Conservation (phyloP, 2,888 invertebrate species). For the Idaea straminata region DNA sequence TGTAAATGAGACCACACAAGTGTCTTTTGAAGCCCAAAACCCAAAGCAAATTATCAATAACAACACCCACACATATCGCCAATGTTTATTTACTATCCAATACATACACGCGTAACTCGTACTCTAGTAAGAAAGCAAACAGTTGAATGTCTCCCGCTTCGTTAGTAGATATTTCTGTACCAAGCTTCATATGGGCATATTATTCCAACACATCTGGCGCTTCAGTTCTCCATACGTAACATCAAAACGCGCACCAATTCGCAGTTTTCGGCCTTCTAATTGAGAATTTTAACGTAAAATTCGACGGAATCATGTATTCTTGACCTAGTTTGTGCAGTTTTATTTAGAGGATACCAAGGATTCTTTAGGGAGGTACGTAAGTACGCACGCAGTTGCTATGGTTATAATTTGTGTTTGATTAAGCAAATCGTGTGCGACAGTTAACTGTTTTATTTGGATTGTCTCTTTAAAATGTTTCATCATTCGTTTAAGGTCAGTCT, state of each 20-base stretch:
- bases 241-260: constrained; percentile 35
- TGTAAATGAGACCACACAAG: neutral
- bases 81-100: neutral
- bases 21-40: neutral
- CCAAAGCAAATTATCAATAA: too few species aligned
- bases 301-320: constrained; percentile 45
- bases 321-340: constrained; percentile 63
- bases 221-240: constrained; percentile 45
- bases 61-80: neutral
- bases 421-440: constrained; percentile 37
- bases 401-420: constrained; percentile 46
- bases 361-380: constrained; percentile 55
- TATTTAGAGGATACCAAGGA: constrained; percentile 53
- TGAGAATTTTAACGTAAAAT: constrained; percentile 22
- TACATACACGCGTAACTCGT: neutral
- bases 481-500: constrained; percentile 20
- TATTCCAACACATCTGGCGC: constrained; percentile 62
- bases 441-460: constrained; percentile 4
- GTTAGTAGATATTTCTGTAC: constrained; percentile 63
- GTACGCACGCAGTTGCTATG: constrained; percentile 58
- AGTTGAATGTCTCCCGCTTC: constrained; percentile 61
- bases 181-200: constrained; percentile 62
- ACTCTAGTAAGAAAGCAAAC: constrained; percentile 27
- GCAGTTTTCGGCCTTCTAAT: constrained; percentile 36
- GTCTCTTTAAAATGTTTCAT: constrained; percentile 15